Percentiles rank a stretch among this genome's conserved stretches.
Evolutionary conservation across 2,888 invertebrate genomes (phyloP).

Genomic region (Calameuta filiformis): DNA sequence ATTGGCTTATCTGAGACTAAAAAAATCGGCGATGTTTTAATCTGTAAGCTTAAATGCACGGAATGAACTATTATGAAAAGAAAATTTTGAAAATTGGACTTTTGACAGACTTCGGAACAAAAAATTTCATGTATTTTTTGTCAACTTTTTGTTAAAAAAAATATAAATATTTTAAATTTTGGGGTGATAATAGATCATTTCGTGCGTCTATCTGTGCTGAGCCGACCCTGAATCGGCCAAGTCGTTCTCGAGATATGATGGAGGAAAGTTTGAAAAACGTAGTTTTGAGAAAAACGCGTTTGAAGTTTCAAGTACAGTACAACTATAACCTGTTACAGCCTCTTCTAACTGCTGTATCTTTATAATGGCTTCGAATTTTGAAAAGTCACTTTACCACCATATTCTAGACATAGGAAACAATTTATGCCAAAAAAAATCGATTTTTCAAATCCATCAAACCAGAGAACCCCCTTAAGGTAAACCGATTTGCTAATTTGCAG

Average conservation of each 20-base stretch:
- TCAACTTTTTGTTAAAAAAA: background rate
- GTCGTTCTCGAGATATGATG: slow-evolving; percentile 15
- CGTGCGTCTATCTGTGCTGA: background rate
- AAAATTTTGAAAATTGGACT: background rate
- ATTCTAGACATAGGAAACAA: no score
- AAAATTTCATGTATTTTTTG: slow-evolving; percentile 53
- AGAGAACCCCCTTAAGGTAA: no score
- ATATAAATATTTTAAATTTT: background rate
- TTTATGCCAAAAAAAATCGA: no score
- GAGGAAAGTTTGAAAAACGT: slow-evolving; percentile 12
- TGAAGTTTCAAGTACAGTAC: slow-evolving; percentile 2
- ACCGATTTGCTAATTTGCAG: no score
- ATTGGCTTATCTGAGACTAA: background rate
- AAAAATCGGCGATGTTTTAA: background rate
- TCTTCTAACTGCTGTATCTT: no score
- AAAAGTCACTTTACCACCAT: no score
- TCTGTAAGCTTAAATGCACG: background rate
- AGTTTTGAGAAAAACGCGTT: slow-evolving; percentile 16
- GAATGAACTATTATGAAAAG: background rate
- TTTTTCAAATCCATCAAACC: no score
- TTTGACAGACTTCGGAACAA: slow-evolving; percentile 7
- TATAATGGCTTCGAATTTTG: no score
- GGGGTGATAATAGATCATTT: background rate
- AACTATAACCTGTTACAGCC: no score
- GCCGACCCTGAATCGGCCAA: background rate